Evolutionary conservation across 2,797 vertebrate genomes (phyloP), one percentile per base, ranked within the genome.

Genomic region (Tapera naevia): DNA sequence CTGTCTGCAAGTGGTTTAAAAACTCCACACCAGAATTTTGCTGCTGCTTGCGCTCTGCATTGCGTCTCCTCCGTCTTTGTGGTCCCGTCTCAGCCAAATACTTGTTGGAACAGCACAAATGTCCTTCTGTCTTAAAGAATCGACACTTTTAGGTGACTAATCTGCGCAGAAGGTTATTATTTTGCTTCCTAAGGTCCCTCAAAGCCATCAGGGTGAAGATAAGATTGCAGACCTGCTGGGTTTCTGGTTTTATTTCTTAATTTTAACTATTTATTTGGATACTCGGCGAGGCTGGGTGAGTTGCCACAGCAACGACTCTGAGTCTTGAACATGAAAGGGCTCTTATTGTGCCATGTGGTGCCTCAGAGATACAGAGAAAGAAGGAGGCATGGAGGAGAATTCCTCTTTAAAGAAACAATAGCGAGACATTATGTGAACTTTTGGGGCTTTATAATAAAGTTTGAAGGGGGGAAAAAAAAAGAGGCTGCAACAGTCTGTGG

Each of bases 231-330:
- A 62, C 69, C 85, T 95, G 58, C 80, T 27, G 85, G 93, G 84
- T 66, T 75, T 62, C 46, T 45, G 87, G 23, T 58, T 76, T 73
- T 56, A 30, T 78, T 93, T 84, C 93, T 86, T 54, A 45, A 76
- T 91, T 87, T 92, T 80, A 89, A 56, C 91, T 94, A 76, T 96
- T 96, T 96, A 91, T 97, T 97, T 97, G 96, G 95, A 73, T 93
- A 64, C 91, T 91, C 88, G 24, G 84, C 7, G 72, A 93, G 94
- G 86, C 18, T 88, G 95, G 86, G 69, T 30, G 91, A 95, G 97
- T 97, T 96, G 50, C 97, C 96, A 97, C 96, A 96, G 97, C 97
- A 97, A 97, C 97, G 88, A 95, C 93, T 73, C 43, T 39, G 94
- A 95, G 95, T 91, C 82, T 91, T 79, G 95, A 94, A 88, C 91